These are phyloP conservation scores for Sogatella furcifera DNA, from an alignment of 1,140 invertebrate species.

Conservation along the genomic window DNA sequence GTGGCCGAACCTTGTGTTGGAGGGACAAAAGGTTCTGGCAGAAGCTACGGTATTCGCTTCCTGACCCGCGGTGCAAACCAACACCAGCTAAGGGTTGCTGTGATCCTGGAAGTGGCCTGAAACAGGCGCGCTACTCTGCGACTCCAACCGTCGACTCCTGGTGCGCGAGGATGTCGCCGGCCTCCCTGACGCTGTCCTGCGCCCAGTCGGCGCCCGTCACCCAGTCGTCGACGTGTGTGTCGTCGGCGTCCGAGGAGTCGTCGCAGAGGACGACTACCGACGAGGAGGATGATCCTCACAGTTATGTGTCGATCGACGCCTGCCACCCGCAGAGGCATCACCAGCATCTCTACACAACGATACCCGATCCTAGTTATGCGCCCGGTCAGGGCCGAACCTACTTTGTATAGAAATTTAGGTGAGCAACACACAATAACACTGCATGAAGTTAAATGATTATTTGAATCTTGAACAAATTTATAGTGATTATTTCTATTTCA, in stretches of 20 bases:
- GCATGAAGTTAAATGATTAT: no score
- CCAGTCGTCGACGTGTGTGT: slow-evolving; percentile 50
- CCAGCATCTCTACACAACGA: slow-evolving; percentile 43
- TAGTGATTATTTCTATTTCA: no score
- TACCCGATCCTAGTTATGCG: slow-evolving; percentile 37
- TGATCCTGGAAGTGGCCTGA: slow-evolving; percentile 12
- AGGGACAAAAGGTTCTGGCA: slow-evolving; percentile 82
- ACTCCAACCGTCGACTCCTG: slow-evolving; percentile 41
- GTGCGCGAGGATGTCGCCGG: slow-evolving; percentile 33
- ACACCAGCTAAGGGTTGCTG: neutral
- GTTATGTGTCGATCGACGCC: slow-evolving; percentile 29
- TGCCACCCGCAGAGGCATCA: slow-evolving; percentile 31
- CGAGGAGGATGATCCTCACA: slow-evolving; percentile 42
- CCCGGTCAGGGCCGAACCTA: slow-evolving; percentile 26
- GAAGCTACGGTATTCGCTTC: slow-evolving; percentile 79
- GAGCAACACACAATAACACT: neutral
- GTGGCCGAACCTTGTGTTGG: slow-evolving; percentile 74
- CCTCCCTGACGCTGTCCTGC: slow-evolving; percentile 24
- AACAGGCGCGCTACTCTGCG: slow-evolving; percentile 40
- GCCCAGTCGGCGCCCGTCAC: slow-evolving; percentile 36
- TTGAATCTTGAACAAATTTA: no score
- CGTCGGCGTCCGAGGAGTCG: slow-evolving; percentile 33
- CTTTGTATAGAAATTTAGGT: slow-evolving; percentile 21
- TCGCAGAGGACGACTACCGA: slow-evolving; percentile 45
- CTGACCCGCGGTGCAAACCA: slow-evolving; percentile 42